Base-by-base conservation (phyloP, 2,888 invertebrate species). In the Cephus nigrinus region DNA sequence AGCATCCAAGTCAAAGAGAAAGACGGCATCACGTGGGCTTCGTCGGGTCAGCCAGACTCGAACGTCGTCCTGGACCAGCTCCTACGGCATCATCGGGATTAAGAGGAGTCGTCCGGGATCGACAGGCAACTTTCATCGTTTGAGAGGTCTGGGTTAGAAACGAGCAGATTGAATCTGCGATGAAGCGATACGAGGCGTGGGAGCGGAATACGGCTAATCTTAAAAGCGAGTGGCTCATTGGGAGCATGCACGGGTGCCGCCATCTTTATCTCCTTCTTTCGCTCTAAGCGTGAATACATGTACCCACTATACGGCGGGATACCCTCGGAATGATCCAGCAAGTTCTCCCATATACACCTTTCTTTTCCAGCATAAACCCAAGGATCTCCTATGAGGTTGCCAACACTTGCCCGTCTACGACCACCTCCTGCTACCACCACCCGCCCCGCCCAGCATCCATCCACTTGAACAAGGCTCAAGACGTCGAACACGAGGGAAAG, bases 151-250 rank as follows among this genome's bases (percentile, higher is more conserved):
- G 76, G 82, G 71, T 71, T 71, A 71, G 71, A 82, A 82, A 79
- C 82, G 79, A 79, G 77, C 73, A 87, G 86, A 87, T 87, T 82
- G 82, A 86, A 88, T 88, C 86, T 87, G 76, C 82, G 88, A 88
- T 87, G 83, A 80, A 78, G 83, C 82, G 83, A 85, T 85, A 85
- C 83, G 84, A 86, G 88, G 87, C 88, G 88, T 88, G 88, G 88
- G 88, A 88, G 85, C 86, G 80, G 55, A 85, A 82, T 78, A 80
- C 78, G 76, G 82, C 83, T 86, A 86, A 86, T 86, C 86, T 81
- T 84, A 82, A 83, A 83, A 75, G 76, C 80, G 73, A 79, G 82
- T 78, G 79, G 80, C 84, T 84, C 80, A 73, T 84, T 83, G 83
- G 69, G 76, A 80, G 80, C 12, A 23, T 33, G 69, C 68, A 34